Conservation (phyloP, 1,140 invertebrate genomes). For the Zaprionus ornatus region DNA sequence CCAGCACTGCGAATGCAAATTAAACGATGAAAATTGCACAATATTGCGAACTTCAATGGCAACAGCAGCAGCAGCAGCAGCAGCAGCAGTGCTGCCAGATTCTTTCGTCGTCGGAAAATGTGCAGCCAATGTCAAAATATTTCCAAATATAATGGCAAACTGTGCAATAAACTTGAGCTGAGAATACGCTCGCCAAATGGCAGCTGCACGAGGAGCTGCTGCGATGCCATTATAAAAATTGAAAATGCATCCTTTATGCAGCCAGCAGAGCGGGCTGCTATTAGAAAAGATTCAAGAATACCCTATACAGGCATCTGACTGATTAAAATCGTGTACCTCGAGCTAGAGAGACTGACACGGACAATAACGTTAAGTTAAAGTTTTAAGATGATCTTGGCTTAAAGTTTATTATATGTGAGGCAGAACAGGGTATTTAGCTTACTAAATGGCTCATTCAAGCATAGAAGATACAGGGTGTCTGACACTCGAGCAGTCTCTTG, state of each 20-base stretch:
- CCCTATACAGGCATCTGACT: background rate
- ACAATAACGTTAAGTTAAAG: background rate
- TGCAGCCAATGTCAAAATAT: slow-evolving; percentile 28
- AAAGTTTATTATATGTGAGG: too few relatives aligned
- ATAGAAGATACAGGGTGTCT: background rate
- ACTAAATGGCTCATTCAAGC: background rate
- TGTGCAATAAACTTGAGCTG: slow-evolving; percentile 37
- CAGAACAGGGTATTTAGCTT: background rate
- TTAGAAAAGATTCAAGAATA: slow-evolving; percentile 24
- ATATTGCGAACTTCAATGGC: slow-evolving; percentile 1
- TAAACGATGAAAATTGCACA: slow-evolving; percentile 40
- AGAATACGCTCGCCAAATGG: slow-evolving; percentile 22
- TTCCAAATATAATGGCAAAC: slow-evolving; percentile 44
- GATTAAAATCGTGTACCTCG: background rate
- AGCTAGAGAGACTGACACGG: background rate
- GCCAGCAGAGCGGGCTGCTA: slow-evolving; percentile 4
- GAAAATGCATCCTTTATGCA: slow-evolving; percentile 56
- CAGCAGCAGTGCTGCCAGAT: background rate
- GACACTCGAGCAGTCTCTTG: background rate
- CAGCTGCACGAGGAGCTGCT: slow-evolving; percentile 12
- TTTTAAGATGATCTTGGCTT: too few relatives aligned
- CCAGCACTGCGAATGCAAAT: slow-evolving; percentile 34
- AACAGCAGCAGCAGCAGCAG: background rate
- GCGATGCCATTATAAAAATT: slow-evolving; percentile 70
- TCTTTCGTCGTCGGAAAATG: background rate